Percentiles rank a stretch among this genome's conserved stretches.
Evolutionary conservation across 2,113 vertebrate genomes (phyloP).

Genomic region (Ptilorrhoa leucosticta): DNA sequence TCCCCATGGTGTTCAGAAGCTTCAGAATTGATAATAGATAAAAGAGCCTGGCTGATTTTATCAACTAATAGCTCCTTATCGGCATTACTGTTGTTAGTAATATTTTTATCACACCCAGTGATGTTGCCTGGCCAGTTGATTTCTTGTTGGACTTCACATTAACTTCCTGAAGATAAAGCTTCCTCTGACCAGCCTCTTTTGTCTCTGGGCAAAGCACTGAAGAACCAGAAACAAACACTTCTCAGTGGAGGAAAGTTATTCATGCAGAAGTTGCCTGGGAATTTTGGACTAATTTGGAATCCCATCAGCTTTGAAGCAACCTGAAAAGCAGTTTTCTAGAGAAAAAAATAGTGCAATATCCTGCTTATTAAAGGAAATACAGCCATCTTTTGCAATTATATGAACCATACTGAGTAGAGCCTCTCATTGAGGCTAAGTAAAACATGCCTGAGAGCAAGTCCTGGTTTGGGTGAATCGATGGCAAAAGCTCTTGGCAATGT

Average conservation of each 20-base stretch:
- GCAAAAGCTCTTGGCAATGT: neutral
- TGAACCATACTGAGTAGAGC: neutral
- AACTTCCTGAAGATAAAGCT: neutral
- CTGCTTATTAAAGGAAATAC: neutral
- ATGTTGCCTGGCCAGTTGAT: neutral
- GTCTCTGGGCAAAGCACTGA: neutral
- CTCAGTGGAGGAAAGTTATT: neutral
- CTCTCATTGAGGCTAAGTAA: neutral
- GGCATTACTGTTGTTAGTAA: neutral
- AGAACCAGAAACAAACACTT: neutral
- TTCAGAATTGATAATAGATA: neutral
- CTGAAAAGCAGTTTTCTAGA: neutral
- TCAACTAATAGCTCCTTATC: neutral
- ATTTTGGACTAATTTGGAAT: neutral
- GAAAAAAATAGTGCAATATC: neutral
- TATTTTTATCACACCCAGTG: neutral
- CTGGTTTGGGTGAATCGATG: neutral
- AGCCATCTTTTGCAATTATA: neutral
- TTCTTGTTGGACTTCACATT: neutral
- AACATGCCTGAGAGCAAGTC: neutral
- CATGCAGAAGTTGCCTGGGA: neutral
- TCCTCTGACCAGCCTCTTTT: neutral
- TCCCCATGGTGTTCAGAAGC: neutral
- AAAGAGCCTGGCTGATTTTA: neutral
- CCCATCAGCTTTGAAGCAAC: neutral